These are phyloP conservation scores for Tetheella fluctuosa DNA, from an alignment of 2,888 invertebrate species.

Conservation along the genomic window DNA sequence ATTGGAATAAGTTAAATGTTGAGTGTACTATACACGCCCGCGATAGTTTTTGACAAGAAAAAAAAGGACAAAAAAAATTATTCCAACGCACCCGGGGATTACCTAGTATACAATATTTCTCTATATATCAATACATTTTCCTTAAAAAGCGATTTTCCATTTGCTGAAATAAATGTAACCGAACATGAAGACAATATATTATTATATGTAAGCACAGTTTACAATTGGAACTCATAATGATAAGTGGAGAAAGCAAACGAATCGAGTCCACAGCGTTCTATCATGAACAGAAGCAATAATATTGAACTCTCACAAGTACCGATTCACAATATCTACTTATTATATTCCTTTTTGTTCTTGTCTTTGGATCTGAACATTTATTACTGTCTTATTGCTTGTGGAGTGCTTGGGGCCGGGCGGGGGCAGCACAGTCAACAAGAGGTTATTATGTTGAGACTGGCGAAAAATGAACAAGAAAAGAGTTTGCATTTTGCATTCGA, in stretches of 20 bases:
- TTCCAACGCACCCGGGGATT: too few relatives aligned
- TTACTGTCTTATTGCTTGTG: constrained; percentile 82
- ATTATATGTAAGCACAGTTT: constrained; percentile 34
- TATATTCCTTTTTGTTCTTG: constrained; percentile 75
- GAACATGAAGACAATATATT: constrained; percentile 36
- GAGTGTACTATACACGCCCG: too few relatives aligned
- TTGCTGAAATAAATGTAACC: constrained; percentile 11
- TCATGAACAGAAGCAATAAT: constrained; percentile 61
- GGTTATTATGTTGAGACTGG: constrained; percentile 81
- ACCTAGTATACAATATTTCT: not conserved
- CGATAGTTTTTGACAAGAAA: too few relatives aligned
- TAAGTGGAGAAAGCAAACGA: constrained; percentile 50
- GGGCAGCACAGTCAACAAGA: constrained; percentile 74
- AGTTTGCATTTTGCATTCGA: constrained; percentile 64
- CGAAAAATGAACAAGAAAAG: constrained; percentile 77
- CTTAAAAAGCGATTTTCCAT: not conserved
- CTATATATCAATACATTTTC: not conserved
- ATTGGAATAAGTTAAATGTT: too few relatives aligned
- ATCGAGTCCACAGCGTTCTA: constrained; percentile 50
- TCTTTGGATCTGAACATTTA: constrained; percentile 80
- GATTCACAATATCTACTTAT: constrained; percentile 79
- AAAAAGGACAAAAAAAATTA: too few relatives aligned
- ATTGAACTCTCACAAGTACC: constrained; percentile 69
- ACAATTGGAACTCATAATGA: constrained; percentile 50
- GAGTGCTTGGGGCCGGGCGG: constrained; percentile 70